These are phyloP conservation scores for Monoplex corrugatus DNA, from an alignment of 2,888 invertebrate genomes.

Conservation along the genomic window DNA sequence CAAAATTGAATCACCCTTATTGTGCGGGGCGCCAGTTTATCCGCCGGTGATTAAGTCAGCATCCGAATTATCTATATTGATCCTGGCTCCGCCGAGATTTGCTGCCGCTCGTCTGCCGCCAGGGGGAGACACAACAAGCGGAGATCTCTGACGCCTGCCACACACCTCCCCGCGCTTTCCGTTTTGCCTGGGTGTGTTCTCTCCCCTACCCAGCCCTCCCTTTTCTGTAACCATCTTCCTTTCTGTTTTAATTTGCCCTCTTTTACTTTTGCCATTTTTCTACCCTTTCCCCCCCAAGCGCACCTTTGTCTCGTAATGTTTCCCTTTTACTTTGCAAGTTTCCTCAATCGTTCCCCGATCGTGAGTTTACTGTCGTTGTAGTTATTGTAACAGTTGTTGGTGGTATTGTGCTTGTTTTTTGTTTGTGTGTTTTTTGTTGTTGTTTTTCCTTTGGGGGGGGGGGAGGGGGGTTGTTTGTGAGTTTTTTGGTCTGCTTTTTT, in stretches of 20 bases:
- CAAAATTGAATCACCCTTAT: slow-evolving; percentile 41
- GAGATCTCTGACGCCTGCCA: neutral
- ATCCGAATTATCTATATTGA: slow-evolving; percentile 55
- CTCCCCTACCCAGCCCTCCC: neutral
- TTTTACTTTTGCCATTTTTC: neutral
- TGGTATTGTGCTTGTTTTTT: too few relatives aligned
- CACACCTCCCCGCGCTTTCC: neutral
- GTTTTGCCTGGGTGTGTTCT: neutral
- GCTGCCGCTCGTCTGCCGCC: slow-evolving; percentile 24
- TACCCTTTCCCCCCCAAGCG: neutral
- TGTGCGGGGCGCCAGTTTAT: slow-evolving; percentile 46
- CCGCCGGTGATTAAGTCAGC: slow-evolving; percentile 50
- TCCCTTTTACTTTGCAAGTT: too few relatives aligned
- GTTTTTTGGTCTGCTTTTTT: too few relatives aligned
- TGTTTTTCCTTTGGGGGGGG: too few relatives aligned
- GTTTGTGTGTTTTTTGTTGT: too few relatives aligned
- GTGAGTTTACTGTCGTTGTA: too few relatives aligned
- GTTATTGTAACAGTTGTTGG: too few relatives aligned
- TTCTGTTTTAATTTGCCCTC: neutral
- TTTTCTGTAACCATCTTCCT: neutral
- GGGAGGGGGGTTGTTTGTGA: too few relatives aligned
- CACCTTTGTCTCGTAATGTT: too few relatives aligned
- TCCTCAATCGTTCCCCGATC: too few relatives aligned
- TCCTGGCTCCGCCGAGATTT: slow-evolving; percentile 52
- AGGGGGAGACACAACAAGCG: slow-evolving; percentile 41